Conservation (phyloP, 2,888 invertebrate species). For the Pterostichus madidus region DNA sequence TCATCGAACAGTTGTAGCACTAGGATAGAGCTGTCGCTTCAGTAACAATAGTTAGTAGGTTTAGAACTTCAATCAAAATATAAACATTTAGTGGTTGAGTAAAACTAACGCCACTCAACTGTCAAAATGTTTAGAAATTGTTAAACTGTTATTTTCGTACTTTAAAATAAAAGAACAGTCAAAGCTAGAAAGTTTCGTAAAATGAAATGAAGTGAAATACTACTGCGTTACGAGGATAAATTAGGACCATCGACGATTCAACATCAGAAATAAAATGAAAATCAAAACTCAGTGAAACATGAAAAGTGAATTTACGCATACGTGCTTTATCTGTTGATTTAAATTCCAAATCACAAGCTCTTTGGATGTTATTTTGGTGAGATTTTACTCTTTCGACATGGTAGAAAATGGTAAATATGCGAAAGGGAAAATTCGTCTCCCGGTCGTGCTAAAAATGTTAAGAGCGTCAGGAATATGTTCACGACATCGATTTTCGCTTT, state of each 20-base stretch:
- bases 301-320: conserved; percentile 34
- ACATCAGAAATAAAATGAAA: conserved; percentile 9
- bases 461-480: conserved; percentile 18
- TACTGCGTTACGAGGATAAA: neutral
- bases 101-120: too few species aligned
- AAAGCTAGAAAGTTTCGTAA: too few species aligned
- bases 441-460: conserved; percentile 34
- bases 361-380: conserved; percentile 14
- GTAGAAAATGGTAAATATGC: conserved; percentile 23
- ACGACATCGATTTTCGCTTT: conserved; percentile 21
- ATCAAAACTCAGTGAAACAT: conserved; percentile 16
- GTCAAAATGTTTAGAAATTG: too few species aligned
- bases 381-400: conserved; percentile 12
- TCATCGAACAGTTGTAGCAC: too few species aligned
- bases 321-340: conserved; percentile 24
- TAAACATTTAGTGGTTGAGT: too few species aligned
- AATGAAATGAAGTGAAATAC: too few species aligned
- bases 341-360: conserved; percentile 21
- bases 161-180: too few species aligned
- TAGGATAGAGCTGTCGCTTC: too few species aligned
- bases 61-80: too few species aligned
- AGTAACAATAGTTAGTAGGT: too few species aligned
- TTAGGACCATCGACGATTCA: neutral
- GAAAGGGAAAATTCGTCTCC: conserved; percentile 16
- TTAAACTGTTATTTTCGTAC: too few species aligned